Conservation (phyloP, 92 coral and sea anemone species). For the Muricea muricata region DNA sequence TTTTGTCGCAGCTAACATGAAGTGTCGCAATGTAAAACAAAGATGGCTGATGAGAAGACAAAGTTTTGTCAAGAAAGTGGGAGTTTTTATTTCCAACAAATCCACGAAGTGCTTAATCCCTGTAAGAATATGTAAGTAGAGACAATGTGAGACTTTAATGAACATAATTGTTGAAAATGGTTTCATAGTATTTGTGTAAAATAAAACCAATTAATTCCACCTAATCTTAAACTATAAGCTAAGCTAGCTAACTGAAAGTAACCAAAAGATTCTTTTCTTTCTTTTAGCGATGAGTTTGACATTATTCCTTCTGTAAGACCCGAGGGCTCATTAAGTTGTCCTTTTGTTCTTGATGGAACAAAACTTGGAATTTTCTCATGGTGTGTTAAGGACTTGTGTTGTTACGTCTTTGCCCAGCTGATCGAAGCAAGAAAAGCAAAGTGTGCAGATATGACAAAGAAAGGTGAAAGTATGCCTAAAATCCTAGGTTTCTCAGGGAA, state of each 20-base stretch:
- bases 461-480: constrained; percentile 17
- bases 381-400: constrained; percentile 77
- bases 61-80: no score
- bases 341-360: constrained; percentile 38
- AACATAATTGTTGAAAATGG: no score
- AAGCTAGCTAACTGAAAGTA: no score
- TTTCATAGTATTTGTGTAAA: no score
- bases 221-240: no score
- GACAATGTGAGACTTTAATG: no score
- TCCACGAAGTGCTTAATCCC: no score
- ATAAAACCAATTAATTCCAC: no score
- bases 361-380: constrained; percentile 81
- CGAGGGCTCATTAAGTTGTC: constrained; percentile 4
- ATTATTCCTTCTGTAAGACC: constrained; percentile 68
- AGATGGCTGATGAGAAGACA: background rate
- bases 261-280: no score
- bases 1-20: background rate
- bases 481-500: no score
- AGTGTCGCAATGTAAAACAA: background rate
- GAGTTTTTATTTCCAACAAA: no score
- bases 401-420: constrained; percentile 71
- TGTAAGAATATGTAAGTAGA: no score
- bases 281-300: constrained; percentile 88
- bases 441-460: constrained; percentile 24
- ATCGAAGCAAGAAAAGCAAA: constrained; percentile 47